Conservation (phyloP, 2,113 vertebrate genomes). For the Zapus hudsonius region DNA sequence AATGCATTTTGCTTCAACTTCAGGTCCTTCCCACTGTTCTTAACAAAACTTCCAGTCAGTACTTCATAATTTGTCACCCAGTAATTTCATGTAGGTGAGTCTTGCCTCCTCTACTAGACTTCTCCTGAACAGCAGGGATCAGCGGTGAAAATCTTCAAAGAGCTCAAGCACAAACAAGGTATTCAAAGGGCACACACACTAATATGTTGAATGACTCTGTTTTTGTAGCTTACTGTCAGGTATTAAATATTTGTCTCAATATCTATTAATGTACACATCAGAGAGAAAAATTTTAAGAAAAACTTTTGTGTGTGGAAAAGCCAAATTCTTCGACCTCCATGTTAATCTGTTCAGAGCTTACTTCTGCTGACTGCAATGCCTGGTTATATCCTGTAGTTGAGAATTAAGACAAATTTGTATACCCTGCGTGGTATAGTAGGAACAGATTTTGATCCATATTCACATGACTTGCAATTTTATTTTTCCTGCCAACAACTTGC, state of each 20-base stretch:
- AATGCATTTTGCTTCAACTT: background rate
- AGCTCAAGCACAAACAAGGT: background rate
- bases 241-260: background rate
- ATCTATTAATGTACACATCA: background rate
- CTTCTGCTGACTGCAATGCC: background rate
- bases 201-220: background rate
- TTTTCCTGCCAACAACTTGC: background rate
- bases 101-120: background rate
- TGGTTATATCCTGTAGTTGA: background rate
- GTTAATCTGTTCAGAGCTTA: constrained; percentile 15
- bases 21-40: background rate
- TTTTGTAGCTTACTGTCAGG: background rate
- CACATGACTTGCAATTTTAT: constrained; percentile 10
- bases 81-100: background rate
- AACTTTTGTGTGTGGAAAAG: background rate
- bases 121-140: background rate
- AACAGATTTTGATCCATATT: background rate
- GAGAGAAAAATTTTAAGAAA: background rate
- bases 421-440: background rate
- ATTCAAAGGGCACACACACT: background rate
- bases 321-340: background rate
- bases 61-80: background rate
- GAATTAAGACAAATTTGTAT: background rate
- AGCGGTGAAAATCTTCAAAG: background rate
- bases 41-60: background rate